Percentiles rank a stretch among this genome's conserved stretches.
phyloP scores from a whole-genome alignment of 1,140 invertebrate genomes.

The Ostrea edulis region DNA sequence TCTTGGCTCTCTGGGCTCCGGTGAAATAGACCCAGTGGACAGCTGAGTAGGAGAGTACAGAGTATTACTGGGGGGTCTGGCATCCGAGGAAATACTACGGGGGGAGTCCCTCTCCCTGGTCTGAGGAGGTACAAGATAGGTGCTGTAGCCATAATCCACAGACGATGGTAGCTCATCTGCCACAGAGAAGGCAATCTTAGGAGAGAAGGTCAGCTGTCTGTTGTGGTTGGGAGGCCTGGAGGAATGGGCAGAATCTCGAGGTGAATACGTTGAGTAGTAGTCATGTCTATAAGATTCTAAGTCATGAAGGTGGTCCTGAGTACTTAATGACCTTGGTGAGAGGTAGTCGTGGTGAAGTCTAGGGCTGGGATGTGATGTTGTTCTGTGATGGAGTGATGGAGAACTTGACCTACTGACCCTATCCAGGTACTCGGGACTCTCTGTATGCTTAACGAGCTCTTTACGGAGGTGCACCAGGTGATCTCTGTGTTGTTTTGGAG shows the following conservation, averaged over 20 bases:
- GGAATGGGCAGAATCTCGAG: not conserved
- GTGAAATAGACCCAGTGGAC: not conserved
- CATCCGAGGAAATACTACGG: conserved; percentile 42
- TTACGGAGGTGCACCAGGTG: conserved; percentile 64
- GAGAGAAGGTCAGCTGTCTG: not conserved
- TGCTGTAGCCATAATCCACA: conserved; percentile 45
- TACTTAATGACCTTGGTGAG: conserved; percentile 7
- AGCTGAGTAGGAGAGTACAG: conserved; percentile 6
- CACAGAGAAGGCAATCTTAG: conserved; percentile 39
- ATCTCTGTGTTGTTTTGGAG: conserved; percentile 64
- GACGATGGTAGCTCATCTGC: conserved; percentile 45
- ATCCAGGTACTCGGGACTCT: conserved; percentile 53
- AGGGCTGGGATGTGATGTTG: conserved; percentile 49
- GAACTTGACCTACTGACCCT: conserved; percentile 52
- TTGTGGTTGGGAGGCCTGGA: not conserved
- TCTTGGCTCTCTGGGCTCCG: conserved; percentile 31
- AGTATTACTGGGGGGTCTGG: conserved; percentile 12
- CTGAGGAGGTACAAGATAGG: conserved; percentile 46
- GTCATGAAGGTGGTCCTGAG: not conserved
- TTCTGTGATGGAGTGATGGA: conserved; percentile 46
- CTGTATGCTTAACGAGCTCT: conserved; percentile 62
- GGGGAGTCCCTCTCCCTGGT: conserved; percentile 9
- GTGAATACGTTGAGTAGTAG: conserved; percentile 6
- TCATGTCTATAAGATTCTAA: not conserved
- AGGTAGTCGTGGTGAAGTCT: conserved; percentile 46